A percentile compares a stretch with the other conserved stretches of the same genome.
phyloP scores from a whole-genome alignment of 2,113 vertebrate species.

The Tyto alba region DNA sequence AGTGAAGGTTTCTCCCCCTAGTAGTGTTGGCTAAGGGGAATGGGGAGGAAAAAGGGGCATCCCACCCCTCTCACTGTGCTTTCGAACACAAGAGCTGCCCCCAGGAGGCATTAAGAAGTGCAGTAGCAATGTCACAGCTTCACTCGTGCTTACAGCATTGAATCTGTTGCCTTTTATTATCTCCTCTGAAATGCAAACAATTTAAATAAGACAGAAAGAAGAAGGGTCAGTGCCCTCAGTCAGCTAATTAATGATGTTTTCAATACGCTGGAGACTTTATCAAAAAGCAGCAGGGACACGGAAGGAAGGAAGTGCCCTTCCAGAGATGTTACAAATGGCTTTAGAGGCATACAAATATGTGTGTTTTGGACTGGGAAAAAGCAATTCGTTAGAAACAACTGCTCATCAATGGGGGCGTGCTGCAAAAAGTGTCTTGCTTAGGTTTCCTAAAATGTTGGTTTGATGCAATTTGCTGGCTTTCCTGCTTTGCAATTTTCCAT shows the following conservation, averaged over 20 bases:
- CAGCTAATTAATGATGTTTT: slow-evolving; percentile 8
- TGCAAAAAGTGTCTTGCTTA: neutral
- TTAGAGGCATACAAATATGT: neutral
- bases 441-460: neutral
- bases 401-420: neutral
- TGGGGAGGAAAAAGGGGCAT: neutral
- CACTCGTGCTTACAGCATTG: neutral
- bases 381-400: neutral
- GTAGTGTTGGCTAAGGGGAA: neutral
- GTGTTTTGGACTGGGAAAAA: neutral
- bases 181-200: neutral
- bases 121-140: neutral
- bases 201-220: neutral
- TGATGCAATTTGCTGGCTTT: neutral
- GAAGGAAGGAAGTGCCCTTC: slow-evolving; percentile 1
- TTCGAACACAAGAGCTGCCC: neutral
- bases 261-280: neutral
- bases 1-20: neutral
- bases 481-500: neutral
- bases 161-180: neutral
- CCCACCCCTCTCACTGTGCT: neutral
- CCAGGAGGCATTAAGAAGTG: neutral
- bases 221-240: neutral
- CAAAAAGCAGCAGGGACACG: neutral
- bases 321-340: neutral